Conservation (phyloP, 2,888 invertebrate species). For the Brachypterus glaber region DNA sequence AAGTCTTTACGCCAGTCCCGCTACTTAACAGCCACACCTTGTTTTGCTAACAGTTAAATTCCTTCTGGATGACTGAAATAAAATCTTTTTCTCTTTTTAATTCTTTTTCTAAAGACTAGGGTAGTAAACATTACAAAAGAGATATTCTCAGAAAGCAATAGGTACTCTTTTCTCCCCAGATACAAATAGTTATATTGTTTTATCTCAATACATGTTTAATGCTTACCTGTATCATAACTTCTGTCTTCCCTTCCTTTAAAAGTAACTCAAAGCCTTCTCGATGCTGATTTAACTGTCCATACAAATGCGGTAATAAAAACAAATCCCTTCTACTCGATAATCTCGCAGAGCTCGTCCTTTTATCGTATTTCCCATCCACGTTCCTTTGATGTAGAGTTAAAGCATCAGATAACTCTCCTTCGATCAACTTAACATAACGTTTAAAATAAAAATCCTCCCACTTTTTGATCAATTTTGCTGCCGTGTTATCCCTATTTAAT, state of each 20-base stretch:
- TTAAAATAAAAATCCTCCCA: constrained; percentile 70
- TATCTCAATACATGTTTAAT: too few species aligned
- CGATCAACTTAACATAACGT: constrained; percentile 81
- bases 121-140: too few species aligned
- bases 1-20: too few species aligned
- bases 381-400: constrained; percentile 74
- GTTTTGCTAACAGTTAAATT: too few species aligned
- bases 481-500: constrained; percentile 44
- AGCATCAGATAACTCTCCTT: constrained; percentile 80
- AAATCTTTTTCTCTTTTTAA: too few species aligned
- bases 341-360: constrained; percentile 54
- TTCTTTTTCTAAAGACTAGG: too few species aligned
- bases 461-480: constrained; percentile 64
- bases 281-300: constrained; percentile 74
- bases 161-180: too few species aligned
- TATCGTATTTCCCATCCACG: constrained; percentile 65
- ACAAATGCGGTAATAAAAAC: constrained; percentile 65
- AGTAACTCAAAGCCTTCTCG: constrained; percentile 49
- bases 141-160: too few species aligned
- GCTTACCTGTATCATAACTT: constrained; percentile 24
- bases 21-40: too few species aligned
- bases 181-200: too few species aligned
- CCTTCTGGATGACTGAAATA: too few species aligned
- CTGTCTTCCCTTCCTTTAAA: constrained; percentile 6
- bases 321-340: constrained; percentile 44